A percentile compares a stretch with the other conserved stretches of the same genome.
phyloP scores from a whole-genome alignment of 2,797 vertebrate species.

The Centropyge bicolor region DNA sequence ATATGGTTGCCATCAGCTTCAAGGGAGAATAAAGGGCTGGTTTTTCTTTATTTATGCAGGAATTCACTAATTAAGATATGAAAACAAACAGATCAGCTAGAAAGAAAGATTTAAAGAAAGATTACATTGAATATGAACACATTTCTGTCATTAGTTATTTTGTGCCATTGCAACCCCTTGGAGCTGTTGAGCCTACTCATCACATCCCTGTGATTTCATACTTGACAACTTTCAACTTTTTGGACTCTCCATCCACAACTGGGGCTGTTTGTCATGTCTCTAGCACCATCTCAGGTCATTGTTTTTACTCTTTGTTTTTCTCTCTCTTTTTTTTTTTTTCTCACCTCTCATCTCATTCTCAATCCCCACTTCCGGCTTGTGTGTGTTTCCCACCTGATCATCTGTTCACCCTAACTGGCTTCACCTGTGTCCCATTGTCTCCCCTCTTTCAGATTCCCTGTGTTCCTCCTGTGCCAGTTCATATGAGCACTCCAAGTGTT shows the following conservation, averaged over 20 bases:
- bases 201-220: conserved; percentile 16
- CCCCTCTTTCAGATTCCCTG: too few species aligned
- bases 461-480: too few species aligned
- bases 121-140: conserved; percentile 26
- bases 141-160: conserved; percentile 2
- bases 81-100: conserved; percentile 59
- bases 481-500: too few species aligned
- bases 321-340: too few species aligned
- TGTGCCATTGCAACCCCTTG: conserved; percentile 54
- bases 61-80: conserved; percentile 51
- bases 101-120: conserved; percentile 17
- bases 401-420: too few species aligned
- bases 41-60: conserved; percentile 43
- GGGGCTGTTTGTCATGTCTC: neutral
- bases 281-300: neutral
- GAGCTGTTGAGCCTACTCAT: conserved; percentile 18
- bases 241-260: neutral
- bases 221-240: conserved; percentile 20
- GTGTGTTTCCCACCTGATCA: too few species aligned
- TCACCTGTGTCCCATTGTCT: too few species aligned
- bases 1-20: conserved; percentile 48
- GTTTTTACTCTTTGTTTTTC: too few species aligned
- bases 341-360: too few species aligned
- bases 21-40: conserved; percentile 32
- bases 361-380: too few species aligned